Conservation (phyloP, 2,113 vertebrate genomes). For the Mesoclemmys tuberculata region DNA sequence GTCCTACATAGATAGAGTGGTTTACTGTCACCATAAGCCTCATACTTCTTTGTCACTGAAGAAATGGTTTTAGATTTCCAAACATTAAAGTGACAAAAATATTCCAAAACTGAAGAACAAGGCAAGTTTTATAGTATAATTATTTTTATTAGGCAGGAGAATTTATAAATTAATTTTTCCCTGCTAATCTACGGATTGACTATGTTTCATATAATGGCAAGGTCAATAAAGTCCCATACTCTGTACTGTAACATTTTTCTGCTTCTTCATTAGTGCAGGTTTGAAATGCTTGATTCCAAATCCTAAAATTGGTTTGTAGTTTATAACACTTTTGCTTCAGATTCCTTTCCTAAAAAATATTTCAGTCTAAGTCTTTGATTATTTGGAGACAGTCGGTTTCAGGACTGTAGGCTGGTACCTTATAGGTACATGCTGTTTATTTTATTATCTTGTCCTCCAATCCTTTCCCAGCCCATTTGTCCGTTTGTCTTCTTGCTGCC, state of each 20-base stretch:
- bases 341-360: not conserved
- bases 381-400: not conserved
- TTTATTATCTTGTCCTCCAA: not conserved
- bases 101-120: constrained; percentile 20
- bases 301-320: not conserved
- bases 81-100: constrained; percentile 40
- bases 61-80: constrained; percentile 63
- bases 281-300: not conserved
- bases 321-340: not conserved
- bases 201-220: constrained; percentile 44
- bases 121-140: constrained; percentile 49
- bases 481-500: not conserved
- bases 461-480: not conserved
- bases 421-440: not conserved
- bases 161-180: not conserved
- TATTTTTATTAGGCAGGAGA: constrained; percentile 5
- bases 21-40: constrained; percentile 71
- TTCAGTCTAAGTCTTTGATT: not conserved
- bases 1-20: constrained; percentile 62
- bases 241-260: not conserved
- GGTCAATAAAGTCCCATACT: not conserved
- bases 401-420: not conserved
- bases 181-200: constrained; percentile 20
- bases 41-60: constrained; percentile 65
- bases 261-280: not conserved